Conservation (phyloP, 2,888 invertebrate genomes). For the Parnassius glacialis region DNA sequence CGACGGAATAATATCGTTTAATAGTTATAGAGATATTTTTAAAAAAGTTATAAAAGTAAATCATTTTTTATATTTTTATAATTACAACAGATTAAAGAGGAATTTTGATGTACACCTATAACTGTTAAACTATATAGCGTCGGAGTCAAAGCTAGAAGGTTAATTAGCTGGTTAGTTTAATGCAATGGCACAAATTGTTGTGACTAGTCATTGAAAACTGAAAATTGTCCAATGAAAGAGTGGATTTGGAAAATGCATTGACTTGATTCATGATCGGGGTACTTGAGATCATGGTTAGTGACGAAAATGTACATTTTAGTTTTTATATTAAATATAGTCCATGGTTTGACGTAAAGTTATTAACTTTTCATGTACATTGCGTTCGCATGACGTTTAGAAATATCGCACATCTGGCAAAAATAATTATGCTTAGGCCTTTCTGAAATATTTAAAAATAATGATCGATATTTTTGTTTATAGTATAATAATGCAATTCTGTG, state of each 20-base stretch:
- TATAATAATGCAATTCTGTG: neutral
- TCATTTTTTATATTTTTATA: neutral
- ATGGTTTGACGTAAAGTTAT: conserved; percentile 21
- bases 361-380: conserved; percentile 25
- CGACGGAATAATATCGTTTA: neutral
- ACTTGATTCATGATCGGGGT: conserved; percentile 61
- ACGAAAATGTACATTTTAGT: conserved; percentile 14
- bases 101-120: conserved; percentile 19
- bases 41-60: neutral
- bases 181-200: conserved; percentile 54
- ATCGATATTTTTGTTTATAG: neutral
- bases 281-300: conserved; percentile 73
- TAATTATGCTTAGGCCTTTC: conserved; percentile 39
- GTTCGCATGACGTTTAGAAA: conserved; percentile 39
- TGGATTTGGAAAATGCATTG: conserved; percentile 56
- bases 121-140: conserved; percentile 31
- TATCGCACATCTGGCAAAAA: conserved; percentile 56
- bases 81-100: neutral
- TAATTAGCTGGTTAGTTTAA: conserved; percentile 27
- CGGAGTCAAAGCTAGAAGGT: conserved; percentile 19
- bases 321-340: conserved; percentile 12
- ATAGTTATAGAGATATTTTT: conserved; percentile 6
- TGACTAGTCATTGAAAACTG: conserved; percentile 45
- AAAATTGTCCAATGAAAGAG: conserved; percentile 10
- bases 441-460: neutral